Evolutionary conservation across 2,888 invertebrate genomes (phyloP).

Genomic region (Branchinecta sandiegonensis): DNA sequence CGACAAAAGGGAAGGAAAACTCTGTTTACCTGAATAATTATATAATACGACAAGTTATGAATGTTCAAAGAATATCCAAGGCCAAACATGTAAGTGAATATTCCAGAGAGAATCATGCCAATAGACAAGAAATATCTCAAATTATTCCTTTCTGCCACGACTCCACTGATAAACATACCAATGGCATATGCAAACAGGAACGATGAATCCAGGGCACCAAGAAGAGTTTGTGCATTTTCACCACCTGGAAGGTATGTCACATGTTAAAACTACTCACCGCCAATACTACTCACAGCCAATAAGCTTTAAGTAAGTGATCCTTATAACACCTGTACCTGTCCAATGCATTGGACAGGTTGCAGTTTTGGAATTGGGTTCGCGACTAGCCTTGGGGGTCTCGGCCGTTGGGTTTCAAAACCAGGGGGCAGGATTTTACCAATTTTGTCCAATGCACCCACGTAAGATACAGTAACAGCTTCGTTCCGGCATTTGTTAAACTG

Average conservation of each 20-base stretch:
- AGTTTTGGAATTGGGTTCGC: too few species aligned
- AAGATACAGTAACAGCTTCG: too few species aligned
- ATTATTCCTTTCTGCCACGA: slow-evolving; percentile 81
- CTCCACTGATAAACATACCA: slow-evolving; percentile 80
- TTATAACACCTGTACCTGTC: too few species aligned
- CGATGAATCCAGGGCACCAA: slow-evolving; percentile 76
- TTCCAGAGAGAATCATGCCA: slow-evolving; percentile 77
- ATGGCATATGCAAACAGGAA: slow-evolving; percentile 82
- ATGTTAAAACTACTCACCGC: too few species aligned
- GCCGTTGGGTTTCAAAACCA: too few species aligned
- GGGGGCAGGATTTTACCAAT: too few species aligned
- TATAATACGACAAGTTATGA: slow-evolving; percentile 64
- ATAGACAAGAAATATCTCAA: slow-evolving; percentile 74
- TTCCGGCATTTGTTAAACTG: too few species aligned
- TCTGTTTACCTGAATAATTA: slow-evolving; percentile 59
- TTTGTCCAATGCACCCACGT: too few species aligned
- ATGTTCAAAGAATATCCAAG: slow-evolving; percentile 63
- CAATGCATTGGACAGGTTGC: too few species aligned
- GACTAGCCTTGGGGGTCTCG: too few species aligned
- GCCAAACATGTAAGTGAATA: slow-evolving; percentile 76
- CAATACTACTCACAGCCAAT: too few species aligned
- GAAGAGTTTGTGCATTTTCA: slow-evolving; percentile 52
- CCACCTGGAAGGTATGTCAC: slow-evolving; percentile 41
- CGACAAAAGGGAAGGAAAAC: neutral
- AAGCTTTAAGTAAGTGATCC: neutral